These are phyloP conservation scores for Adelphocoris suturalis DNA, from an alignment of 2,888 invertebrate genomes.

Conservation along the genomic window DNA sequence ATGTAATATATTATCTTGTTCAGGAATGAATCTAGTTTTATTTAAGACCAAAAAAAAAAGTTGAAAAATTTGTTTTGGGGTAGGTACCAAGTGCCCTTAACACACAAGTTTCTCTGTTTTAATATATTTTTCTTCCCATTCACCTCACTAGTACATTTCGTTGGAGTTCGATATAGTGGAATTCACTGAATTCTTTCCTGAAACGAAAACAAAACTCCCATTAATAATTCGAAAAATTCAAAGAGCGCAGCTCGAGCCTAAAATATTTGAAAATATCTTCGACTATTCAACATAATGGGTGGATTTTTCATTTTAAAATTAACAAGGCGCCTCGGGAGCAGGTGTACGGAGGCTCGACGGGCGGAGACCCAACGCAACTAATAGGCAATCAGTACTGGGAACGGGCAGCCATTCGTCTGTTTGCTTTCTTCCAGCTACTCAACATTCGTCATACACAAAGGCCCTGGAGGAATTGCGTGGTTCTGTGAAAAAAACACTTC, in stretches of 20 bases:
- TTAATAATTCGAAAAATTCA: not conserved
- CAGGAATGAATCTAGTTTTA: no score
- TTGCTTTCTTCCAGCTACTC: slow-evolving; percentile 14
- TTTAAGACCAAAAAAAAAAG: no score
- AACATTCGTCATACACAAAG: slow-evolving; percentile 24
- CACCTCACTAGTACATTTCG: no score
- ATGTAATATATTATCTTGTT: no score
- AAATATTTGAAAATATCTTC: not conserved
- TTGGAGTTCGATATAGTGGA: no score
- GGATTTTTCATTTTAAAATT: slow-evolving; percentile 33
- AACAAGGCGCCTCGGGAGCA: slow-evolving; percentile 41
- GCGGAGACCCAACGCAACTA: slow-evolving; percentile 3
- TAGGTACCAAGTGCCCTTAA: no score
- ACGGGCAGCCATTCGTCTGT: slow-evolving; percentile 27
- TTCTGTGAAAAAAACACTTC: not conserved
- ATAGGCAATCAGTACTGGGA: slow-evolving; percentile 46
- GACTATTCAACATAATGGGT: not conserved
- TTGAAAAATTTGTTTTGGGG: no score
- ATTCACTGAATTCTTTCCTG: no score
- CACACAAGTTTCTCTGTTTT: no score
- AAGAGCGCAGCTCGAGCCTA: no score
- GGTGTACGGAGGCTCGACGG: not conserved
- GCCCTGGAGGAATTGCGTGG: not conserved
- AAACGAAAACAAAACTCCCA: no score
- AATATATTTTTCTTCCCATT: no score